A percentile compares a stretch with the other conserved stretches of the same genome.
Evolutionary conservation across 2,888 invertebrate species (phyloP).

Genomic region (Lacanobia oleracea): DNA sequence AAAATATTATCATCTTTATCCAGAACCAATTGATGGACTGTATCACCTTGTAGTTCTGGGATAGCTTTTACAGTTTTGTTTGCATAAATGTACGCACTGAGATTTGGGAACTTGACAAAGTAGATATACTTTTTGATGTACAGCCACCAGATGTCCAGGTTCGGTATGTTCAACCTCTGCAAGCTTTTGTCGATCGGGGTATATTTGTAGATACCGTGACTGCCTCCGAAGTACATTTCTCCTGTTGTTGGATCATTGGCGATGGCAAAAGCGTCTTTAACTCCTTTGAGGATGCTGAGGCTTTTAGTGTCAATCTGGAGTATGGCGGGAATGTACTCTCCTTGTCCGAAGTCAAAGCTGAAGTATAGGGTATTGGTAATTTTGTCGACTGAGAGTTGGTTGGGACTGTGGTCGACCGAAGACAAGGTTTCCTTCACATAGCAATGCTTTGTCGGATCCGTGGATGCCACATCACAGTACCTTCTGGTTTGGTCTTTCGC

Average conservation of each 20-base stretch:
- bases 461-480: constrained; percentile 74
- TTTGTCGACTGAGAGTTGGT: constrained; percentile 81
- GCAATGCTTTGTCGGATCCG: constrained; percentile 74
- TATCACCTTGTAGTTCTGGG: constrained; percentile 66
- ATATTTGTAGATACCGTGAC: constrained; percentile 83
- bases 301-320: constrained; percentile 76
- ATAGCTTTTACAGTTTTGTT: constrained; percentile 73
- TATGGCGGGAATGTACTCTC: constrained; percentile 80
- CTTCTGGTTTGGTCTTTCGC: constrained; percentile 58
- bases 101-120: constrained; percentile 82
- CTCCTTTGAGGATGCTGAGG: constrained; percentile 79
- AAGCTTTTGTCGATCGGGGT: constrained; percentile 70
- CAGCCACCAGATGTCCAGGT: constrained; percentile 86
- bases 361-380: constrained; percentile 80
- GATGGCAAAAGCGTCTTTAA: constrained; percentile 85
- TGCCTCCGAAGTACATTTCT: constrained; percentile 84
- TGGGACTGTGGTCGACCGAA: constrained; percentile 79
- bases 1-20: constrained; percentile 78
- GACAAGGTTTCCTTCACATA: constrained; percentile 79
- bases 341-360: constrained; percentile 83
- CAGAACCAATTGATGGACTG: constrained; percentile 81
- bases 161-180: constrained; percentile 72
- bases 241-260: constrained; percentile 70
- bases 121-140: constrained; percentile 76
- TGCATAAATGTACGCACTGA: constrained; percentile 77